Conservation (phyloP, 2,113 vertebrate genomes). For the Mustela lutreola region DNA sequence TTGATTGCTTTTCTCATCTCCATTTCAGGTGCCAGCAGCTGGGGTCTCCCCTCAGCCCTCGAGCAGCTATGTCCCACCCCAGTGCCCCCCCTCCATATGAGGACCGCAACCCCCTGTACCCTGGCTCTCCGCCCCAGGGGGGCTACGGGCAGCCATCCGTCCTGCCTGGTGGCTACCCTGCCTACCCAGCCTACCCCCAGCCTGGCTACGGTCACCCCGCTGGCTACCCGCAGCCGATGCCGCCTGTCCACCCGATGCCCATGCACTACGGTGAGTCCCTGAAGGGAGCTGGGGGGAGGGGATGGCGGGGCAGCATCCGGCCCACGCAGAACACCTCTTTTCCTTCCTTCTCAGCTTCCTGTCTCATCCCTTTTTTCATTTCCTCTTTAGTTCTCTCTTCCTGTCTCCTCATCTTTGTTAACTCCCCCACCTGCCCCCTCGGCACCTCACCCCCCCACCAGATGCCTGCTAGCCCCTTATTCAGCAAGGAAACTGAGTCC, state of each 20-base stretch:
- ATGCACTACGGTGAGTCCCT: conserved; percentile 89
- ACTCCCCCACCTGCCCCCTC: neutral
- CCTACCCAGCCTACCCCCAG: conserved; percentile 85
- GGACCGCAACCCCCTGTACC: conserved; percentile 88
- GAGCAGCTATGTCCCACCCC: conserved; percentile 90
- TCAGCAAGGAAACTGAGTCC: neutral
- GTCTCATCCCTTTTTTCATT: neutral
- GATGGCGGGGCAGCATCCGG: neutral
- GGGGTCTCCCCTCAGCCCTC: conserved; percentile 40
- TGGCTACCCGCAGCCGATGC: conserved; percentile 87
- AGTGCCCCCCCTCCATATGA: conserved; percentile 92
- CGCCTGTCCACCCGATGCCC: conserved; percentile 89
- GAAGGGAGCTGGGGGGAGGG: neutral
- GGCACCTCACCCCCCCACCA: neutral
- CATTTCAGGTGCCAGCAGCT: conserved; percentile 75
- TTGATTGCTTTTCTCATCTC: neutral
- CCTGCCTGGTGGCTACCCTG: conserved; percentile 69
- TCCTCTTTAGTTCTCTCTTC: neutral
- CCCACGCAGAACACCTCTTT: neutral
- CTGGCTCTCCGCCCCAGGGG: conserved; percentile 84
- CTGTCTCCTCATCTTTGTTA: neutral
- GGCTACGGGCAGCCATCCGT: conserved; percentile 82
- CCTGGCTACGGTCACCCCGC: conserved; percentile 86
- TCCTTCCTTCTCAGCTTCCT: neutral
- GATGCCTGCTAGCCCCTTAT: neutral